These are phyloP conservation scores for Aramus guarauna DNA, from an alignment of 2,113 vertebrate genomes.

Conservation along the genomic window DNA sequence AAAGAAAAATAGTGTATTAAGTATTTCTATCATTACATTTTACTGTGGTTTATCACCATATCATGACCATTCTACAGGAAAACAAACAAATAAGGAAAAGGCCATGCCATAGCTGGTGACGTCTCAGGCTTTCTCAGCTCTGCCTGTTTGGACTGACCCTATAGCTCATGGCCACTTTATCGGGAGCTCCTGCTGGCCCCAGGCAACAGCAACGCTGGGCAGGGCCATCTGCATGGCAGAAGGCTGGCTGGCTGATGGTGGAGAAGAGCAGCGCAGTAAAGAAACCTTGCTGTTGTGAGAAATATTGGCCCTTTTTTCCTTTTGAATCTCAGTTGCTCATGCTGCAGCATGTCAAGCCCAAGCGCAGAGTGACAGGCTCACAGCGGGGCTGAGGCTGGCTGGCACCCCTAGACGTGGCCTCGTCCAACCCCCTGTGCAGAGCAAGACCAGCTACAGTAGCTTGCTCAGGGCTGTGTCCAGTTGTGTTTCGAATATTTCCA, in stretches of 20 bases:
- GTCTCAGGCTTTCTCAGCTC: background rate
- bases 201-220: background rate
- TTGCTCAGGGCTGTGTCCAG: rapidly evolving
- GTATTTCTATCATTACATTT: background rate
- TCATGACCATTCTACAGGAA: background rate
- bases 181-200: background rate
- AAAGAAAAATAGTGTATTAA: background rate
- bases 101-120: background rate
- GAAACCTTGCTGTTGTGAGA: background rate
- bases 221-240: background rate
- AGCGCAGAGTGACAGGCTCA: background rate
- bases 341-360: background rate
- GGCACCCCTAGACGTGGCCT: background rate
- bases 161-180: rapidly evolving
- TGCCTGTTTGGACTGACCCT: background rate
- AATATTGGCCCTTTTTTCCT: background rate
- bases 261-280: background rate
- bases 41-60: background rate
- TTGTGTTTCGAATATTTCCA: background rate
- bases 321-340: background rate
- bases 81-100: background rate
- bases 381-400: background rate
- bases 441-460: background rate
- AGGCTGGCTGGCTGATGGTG: background rate
- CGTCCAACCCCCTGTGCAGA: background rate